phyloP scores from a whole-genome alignment of 2,113 vertebrate genomes.

The Onychostruthus taczanowskii region DNA sequence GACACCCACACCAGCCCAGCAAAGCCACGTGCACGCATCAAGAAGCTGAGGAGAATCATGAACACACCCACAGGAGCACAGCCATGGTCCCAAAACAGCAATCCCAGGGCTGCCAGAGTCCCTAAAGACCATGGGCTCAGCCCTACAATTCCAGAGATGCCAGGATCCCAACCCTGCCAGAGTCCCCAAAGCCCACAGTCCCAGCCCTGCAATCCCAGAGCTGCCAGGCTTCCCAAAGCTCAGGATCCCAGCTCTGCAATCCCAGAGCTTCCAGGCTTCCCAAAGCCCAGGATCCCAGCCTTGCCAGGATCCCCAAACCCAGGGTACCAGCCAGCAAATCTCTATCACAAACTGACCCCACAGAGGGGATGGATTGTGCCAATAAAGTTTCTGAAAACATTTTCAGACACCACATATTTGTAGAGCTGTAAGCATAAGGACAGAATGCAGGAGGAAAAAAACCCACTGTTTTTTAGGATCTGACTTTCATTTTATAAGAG shows the following conservation, averaged over 20 bases:
- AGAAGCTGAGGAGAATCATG: not conserved
- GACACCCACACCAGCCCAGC: fast-evolving
- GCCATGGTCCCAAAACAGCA: not conserved
- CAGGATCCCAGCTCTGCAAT: not conserved
- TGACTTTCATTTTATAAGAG: slow-evolving; percentile 1
- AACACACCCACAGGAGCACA: not conserved
- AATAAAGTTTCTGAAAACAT: not conserved
- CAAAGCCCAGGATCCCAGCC: not conserved
- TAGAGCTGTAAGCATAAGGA: not conserved
- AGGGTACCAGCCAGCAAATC: fast-evolving
- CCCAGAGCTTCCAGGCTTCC: fast-evolving
- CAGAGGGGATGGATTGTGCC: fast-evolving
- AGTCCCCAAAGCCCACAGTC: not conserved
- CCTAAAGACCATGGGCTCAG: not conserved
- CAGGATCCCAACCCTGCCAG: too few relatives aligned
- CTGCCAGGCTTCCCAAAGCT: fast-evolving
- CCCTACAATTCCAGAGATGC: fast-evolving
- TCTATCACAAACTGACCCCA: fast-evolving
- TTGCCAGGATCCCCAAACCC: fast-evolving
- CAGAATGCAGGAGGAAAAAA: not conserved
- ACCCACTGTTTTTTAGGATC: not conserved
- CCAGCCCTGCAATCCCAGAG: not conserved
- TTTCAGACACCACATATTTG: not conserved
- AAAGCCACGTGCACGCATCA: fast-evolving
- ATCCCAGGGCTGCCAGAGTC: not conserved